Conservation (phyloP, 2,113 vertebrate species). For the Andinoacara biseriatus region DNA sequence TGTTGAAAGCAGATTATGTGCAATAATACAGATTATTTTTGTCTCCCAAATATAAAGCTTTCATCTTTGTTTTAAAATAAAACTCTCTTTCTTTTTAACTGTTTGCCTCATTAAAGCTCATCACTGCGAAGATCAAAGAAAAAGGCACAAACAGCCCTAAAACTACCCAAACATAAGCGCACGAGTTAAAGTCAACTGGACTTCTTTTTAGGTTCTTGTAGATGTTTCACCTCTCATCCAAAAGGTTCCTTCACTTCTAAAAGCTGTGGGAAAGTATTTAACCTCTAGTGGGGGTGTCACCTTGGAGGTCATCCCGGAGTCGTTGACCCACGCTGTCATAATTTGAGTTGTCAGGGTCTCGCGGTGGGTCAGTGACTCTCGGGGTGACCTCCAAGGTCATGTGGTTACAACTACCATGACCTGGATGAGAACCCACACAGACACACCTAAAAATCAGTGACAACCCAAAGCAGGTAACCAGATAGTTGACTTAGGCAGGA, state of each 20-base stretch:
- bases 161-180: not conserved
- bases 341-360: not conserved
- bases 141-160: not conserved
- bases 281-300: not conserved
- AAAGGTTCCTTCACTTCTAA: not conserved
- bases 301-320: not conserved
- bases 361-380: too few species aligned
- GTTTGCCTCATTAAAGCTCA: not conserved
- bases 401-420: not conserved
- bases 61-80: not conserved
- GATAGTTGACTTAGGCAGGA: not conserved
- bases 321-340: too few species aligned
- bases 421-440: not conserved
- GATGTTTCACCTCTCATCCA: not conserved
- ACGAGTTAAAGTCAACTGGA: too few species aligned
- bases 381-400: not conserved
- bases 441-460: not conserved
- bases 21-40: not conserved
- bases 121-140: not conserved
- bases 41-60: too few species aligned
- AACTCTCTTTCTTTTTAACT: not conserved
- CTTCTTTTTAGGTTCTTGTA: too few species aligned
- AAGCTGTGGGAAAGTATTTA: not conserved
- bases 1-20: not conserved
- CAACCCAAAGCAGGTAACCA: not conserved